Evolutionary conservation across 2,113 vertebrate species (phyloP).

Genomic region (Phocoena phocoena): DNA sequence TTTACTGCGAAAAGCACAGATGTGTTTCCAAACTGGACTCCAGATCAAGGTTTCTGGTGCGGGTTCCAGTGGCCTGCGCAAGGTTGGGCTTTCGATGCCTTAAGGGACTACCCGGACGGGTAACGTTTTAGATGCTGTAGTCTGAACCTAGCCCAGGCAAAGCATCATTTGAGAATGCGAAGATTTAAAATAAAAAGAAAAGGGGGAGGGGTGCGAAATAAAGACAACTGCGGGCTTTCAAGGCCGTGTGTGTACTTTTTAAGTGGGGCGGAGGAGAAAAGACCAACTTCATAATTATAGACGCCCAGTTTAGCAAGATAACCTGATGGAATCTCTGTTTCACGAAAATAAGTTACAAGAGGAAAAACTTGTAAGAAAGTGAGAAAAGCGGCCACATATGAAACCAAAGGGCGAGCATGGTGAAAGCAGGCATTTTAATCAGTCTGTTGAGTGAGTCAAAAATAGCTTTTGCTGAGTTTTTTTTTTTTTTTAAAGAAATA

Average conservation of each 20-base stretch:
- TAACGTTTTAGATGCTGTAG: slow-evolving; percentile 26
- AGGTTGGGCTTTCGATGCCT: slow-evolving; percentile 33
- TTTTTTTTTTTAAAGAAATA: slow-evolving; percentile 13
- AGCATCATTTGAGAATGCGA: slow-evolving; percentile 25
- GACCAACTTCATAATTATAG: slow-evolving; percentile 4
- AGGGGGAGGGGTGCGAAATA: background rate
- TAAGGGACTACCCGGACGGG: background rate
- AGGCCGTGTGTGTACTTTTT: background rate
- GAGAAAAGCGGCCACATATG: background rate
- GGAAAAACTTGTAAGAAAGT: background rate
- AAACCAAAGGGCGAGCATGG: background rate
- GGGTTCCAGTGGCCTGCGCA: background rate
- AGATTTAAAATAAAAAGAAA: background rate
- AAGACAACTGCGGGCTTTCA: background rate
- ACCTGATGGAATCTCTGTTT: slow-evolving; percentile 1
- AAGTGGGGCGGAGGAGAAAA: background rate
- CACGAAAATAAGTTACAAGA: background rate
- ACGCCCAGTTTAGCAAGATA: background rate
- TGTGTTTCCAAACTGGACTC: slow-evolving; percentile 65
- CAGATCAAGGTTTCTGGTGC: slow-evolving; percentile 30
- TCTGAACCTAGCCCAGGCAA: background rate
- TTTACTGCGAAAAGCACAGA: slow-evolving; percentile 56
- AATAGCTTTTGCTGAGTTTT: slow-evolving; percentile 11
- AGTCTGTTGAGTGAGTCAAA: slow-evolving; percentile 14
- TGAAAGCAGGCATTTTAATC: slow-evolving; percentile 22